phyloP scores from a whole-genome alignment of 2,888 invertebrate genomes.

The Sphecodes monilicornis region DNA sequence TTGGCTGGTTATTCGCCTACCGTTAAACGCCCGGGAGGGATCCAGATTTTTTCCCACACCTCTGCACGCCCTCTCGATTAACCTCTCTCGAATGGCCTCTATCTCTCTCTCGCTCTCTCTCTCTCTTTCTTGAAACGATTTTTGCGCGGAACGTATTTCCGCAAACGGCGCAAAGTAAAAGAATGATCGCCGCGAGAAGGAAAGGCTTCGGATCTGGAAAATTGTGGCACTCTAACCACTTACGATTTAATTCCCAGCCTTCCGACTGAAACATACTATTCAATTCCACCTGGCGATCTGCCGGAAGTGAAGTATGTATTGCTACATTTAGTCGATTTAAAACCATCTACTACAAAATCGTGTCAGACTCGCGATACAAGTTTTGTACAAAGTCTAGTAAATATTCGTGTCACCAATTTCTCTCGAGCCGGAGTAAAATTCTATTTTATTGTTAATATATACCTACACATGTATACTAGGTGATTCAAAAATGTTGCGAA shows the following conservation, averaged over 20 bases:
- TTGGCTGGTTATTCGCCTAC: conserved; percentile 21
- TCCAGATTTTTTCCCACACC: neutral
- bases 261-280: neutral
- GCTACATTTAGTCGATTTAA: neutral
- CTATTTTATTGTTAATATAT: no score
- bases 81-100: neutral
- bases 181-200: neutral
- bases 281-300: neutral
- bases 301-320: neutral
- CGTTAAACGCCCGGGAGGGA: neutral
- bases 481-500: no score
- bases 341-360: no score
- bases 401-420: no score
- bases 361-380: no score
- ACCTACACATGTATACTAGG: no score
- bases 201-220: neutral
- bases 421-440: no score
- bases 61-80: neutral
- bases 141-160: neutral
- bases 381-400: no score
- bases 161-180: neutral
- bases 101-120: neutral
- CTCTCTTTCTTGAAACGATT: neutral
- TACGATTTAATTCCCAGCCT: neutral
- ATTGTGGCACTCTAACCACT: neutral